Conservation (phyloP, 2,797 vertebrate species). For the Mormyrops attenuatus region DNA sequence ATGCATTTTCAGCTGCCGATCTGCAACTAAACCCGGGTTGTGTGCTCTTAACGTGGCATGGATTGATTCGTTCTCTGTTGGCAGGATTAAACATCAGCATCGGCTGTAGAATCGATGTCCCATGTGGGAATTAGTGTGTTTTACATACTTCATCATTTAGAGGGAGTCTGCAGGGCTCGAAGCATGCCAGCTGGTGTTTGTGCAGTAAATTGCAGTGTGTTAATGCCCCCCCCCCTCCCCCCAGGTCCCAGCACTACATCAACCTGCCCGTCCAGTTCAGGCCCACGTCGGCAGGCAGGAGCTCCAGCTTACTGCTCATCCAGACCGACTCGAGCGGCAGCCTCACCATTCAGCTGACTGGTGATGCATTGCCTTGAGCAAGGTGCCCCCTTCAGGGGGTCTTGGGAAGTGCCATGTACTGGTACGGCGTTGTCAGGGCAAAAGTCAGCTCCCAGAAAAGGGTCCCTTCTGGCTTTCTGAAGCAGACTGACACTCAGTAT, state of each 20-base stretch:
- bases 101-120: not conserved
- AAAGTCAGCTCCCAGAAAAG: not conserved
- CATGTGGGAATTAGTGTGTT: not conserved
- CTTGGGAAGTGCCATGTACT: constrained; percentile 5
- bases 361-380: constrained; percentile 70
- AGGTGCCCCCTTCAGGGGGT: constrained; percentile 6
- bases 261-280: constrained; percentile 91
- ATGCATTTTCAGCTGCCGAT: not conserved
- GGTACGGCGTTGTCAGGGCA: not conserved
- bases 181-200: not conserved
- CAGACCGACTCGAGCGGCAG: constrained; percentile 66
- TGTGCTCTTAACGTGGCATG: not conserved
- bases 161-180: constrained; percentile 10
- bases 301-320: constrained; percentile 69
- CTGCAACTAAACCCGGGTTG: not conserved
- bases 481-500: not conserved
- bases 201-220: not conserved
- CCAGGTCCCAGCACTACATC: constrained; percentile 86
- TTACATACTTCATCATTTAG: not conserved
- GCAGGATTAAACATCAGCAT: not conserved
- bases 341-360: constrained; percentile 72
- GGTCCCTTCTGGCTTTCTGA: constrained; percentile 19
- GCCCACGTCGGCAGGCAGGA: constrained; percentile 67
- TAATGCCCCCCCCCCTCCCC: constrained; percentile 20
- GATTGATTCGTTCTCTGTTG: not conserved